Percentiles rank a stretch among this genome's conserved stretches.
phyloP scores from a whole-genome alignment of 2,113 vertebrate species.

The Neodon shergylaensis region DNA sequence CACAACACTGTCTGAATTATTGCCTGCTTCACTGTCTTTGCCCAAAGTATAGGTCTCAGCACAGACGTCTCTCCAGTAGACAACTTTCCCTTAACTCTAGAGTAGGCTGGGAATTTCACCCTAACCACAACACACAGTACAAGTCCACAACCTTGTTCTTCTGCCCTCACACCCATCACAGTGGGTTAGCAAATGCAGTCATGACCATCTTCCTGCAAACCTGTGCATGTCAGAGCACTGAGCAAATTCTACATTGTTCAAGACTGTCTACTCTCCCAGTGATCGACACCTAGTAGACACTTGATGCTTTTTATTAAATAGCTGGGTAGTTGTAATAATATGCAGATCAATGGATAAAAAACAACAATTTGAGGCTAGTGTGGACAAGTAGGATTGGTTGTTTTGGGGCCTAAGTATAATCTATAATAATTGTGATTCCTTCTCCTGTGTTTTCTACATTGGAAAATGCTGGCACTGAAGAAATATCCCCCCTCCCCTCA shows the following conservation, averaged over 20 bases:
- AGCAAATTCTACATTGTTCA: background rate
- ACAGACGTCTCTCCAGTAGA: background rate
- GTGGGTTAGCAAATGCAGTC: background rate
- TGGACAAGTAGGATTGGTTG: background rate
- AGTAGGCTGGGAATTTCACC: background rate
- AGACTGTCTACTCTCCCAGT: background rate
- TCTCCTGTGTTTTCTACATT: background rate
- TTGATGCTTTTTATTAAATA: background rate
- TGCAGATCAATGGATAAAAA: background rate
- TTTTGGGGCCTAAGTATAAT: background rate
- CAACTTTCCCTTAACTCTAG: background rate
- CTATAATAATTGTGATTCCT: background rate
- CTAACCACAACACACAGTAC: fast-evolving
- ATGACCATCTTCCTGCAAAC: background rate
- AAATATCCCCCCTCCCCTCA: background rate
- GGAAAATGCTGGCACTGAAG: background rate
- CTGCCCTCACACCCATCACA: background rate
- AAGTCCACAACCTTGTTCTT: background rate
- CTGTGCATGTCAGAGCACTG: background rate
- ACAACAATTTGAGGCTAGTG: background rate
- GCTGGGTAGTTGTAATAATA: background rate
- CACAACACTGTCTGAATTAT: too few relatives aligned
- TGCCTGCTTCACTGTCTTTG: background rate
- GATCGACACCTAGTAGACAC: background rate
- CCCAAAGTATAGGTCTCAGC: background rate